These are phyloP conservation scores for Dryadula phaetusa DNA, from an alignment of 2,888 invertebrate genomes.

Conservation along the genomic window DNA sequence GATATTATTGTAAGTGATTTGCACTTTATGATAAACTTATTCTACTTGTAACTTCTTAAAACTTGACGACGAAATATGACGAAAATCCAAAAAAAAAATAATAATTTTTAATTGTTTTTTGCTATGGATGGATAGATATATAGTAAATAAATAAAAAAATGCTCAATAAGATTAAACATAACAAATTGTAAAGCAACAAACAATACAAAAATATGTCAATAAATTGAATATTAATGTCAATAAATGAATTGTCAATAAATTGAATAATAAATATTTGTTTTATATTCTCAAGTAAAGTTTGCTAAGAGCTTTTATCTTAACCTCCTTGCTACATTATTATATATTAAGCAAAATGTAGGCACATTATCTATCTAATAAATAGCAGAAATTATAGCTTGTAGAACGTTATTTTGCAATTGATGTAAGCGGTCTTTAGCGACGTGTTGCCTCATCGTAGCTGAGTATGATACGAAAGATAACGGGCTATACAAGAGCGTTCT, in stretches of 20 bases:
- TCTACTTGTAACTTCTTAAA: background rate
- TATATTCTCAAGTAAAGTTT: background rate
- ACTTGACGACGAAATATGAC: no score
- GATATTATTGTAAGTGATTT: background rate
- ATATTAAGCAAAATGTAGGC: background rate
- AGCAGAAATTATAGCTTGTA: constrained; percentile 18
- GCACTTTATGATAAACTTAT: background rate
- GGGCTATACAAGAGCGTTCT: constrained; percentile 32
- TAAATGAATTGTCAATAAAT: background rate
- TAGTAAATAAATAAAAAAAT: no score
- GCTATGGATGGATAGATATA: no score
- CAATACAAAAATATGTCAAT: no score
- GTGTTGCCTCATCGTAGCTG: constrained; percentile 29
- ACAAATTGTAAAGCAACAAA: no score
- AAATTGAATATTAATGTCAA: background rate
- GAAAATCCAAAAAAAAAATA: no score
- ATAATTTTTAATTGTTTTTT: no score
- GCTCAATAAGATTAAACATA: no score
- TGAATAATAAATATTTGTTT: background rate
- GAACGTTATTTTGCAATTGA: constrained; percentile 20
- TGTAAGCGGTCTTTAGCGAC: constrained; percentile 25
- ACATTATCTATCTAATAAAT: constrained; percentile 17
- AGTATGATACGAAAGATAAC: constrained; percentile 33
- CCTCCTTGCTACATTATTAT: background rate
- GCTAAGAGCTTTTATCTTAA: background rate